Percentiles rank a stretch among this genome's conserved stretches.
Evolutionary conservation across 2,888 invertebrate genomes (phyloP).

Genomic region (Tupiocoris notatus): DNA sequence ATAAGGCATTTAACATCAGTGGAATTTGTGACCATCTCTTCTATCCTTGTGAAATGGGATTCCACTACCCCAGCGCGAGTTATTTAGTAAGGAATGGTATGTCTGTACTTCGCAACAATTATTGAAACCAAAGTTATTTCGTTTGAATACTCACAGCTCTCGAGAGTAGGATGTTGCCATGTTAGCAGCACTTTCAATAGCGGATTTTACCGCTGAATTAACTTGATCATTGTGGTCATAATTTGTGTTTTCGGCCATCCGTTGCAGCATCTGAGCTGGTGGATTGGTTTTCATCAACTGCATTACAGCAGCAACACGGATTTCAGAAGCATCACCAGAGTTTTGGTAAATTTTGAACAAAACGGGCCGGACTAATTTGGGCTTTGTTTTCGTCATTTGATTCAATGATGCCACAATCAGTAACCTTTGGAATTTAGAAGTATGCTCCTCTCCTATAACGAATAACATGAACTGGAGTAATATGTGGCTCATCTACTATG

Average conservation of each 20-base stretch:
- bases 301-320: conserved; percentile 65
- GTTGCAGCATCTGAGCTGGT: conserved; percentile 63
- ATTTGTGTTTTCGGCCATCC: conserved; percentile 68
- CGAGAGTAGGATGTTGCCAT: conserved; percentile 47
- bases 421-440: conserved; percentile 60
- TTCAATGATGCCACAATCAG: conserved; percentile 63
- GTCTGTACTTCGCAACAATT: no score
- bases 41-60: no score
- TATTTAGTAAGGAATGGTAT: no score
- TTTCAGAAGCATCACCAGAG: conserved; percentile 63
- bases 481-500: no score
- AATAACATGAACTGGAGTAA: background rate
- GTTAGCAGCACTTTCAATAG: conserved; percentile 54
- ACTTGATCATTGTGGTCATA: conserved; percentile 64
- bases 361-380: conserved; percentile 60
- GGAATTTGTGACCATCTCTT: no score
- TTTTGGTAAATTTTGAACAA: conserved; percentile 68
- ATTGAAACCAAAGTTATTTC: no score
- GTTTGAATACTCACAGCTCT: conserved; percentile 58
- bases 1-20: no score
- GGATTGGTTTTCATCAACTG: conserved; percentile 64
- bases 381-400: conserved; percentile 58
- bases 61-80: no score
- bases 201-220: conserved; percentile 63
- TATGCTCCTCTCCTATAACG: conserved; percentile 49